Percentiles rank a stretch among this genome's conserved stretches.
Evolutionary conservation across 2,113 vertebrate genomes (phyloP).

Genomic region (Panurus biarmicus): DNA sequence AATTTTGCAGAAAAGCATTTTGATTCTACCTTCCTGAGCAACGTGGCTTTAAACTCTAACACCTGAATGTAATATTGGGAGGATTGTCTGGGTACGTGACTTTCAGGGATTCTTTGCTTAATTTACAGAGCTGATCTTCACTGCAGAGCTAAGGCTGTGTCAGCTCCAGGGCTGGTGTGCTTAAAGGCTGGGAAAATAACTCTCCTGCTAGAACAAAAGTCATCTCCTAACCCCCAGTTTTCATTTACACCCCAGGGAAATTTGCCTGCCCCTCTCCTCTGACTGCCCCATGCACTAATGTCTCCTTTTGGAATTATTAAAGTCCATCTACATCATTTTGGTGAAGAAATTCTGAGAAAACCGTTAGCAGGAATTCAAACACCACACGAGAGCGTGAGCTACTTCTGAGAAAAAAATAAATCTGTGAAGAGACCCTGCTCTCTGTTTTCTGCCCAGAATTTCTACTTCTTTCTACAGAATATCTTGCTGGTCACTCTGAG

Average conservation of each 20-base stretch:
- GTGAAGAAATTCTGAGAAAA: not conserved
- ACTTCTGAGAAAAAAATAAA: not conserved
- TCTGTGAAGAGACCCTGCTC: not conserved
- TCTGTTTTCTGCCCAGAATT: not conserved
- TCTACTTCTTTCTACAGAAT: not conserved
- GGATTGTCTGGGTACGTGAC: not conserved
- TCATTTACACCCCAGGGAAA: not conserved
- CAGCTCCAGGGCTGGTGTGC: not conserved
- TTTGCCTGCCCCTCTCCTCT: not conserved
- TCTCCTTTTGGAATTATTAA: not conserved
- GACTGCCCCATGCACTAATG: not conserved
- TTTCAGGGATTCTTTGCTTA: not conserved
- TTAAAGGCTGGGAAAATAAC: not conserved
- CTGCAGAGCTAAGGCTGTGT: not conserved
- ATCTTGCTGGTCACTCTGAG: not conserved
- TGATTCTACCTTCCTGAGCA: not conserved
- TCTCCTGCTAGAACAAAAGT: not conserved
- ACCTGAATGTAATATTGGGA: not conserved
- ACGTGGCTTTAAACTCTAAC: not conserved
- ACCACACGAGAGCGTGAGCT: accelerated
- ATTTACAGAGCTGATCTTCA: not conserved
- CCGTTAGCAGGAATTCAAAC: not conserved
- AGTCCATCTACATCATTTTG: not conserved
- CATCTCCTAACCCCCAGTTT: not conserved
- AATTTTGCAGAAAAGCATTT: not conserved